Percentiles rank a stretch among this genome's conserved stretches.
Evolutionary conservation across 2,888 invertebrate genomes (phyloP).

Genomic region (Drosophila barbarae): DNA sequence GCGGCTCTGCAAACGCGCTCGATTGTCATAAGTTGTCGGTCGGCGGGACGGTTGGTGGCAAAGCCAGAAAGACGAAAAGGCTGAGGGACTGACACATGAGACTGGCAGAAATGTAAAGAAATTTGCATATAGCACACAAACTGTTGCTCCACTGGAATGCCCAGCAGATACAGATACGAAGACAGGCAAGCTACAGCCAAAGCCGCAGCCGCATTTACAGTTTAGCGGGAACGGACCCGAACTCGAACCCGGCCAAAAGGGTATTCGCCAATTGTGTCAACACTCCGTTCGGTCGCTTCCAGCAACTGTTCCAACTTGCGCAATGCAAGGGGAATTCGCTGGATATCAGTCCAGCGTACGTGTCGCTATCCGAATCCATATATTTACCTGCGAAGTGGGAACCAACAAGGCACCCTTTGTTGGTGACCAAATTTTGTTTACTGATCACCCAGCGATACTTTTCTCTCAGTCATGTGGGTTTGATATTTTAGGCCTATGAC

Average conservation of each 20-base stretch:
- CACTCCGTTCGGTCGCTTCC: constrained; percentile 45
- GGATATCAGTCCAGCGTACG: constrained; percentile 17
- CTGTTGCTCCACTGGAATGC: constrained; percentile 71
- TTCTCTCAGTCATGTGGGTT: constrained; percentile 8
- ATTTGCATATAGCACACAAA: constrained; percentile 70
- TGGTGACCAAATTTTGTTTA: constrained; percentile 18
- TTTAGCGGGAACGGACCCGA: constrained; percentile 42
- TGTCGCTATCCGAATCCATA: constrained; percentile 15
- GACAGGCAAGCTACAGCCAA: constrained; percentile 35
- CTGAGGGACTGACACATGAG: constrained; percentile 34
- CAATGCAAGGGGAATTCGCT: constrained; percentile 47
- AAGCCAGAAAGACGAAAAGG: constrained; percentile 19
- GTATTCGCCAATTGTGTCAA: constrained; percentile 72
- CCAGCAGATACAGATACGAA: constrained; percentile 43
- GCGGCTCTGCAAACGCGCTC: constrained; percentile 56
- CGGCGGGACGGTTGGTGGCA: constrained; percentile 18
- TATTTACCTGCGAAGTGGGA: constrained; percentile 12
- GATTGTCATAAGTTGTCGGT: constrained; percentile 68
- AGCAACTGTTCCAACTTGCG: constrained; percentile 65
- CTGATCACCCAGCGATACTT: constrained; percentile 26
- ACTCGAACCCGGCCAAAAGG: constrained; percentile 49
- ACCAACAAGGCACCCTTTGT: constrained; percentile 16
- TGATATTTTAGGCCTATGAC: constrained; percentile 1
- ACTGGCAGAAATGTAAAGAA: constrained; percentile 65
- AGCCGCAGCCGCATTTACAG: constrained; percentile 25